phyloP scores from a whole-genome alignment of 2,797 vertebrate genomes.

The Anabacerthia variegaticeps region DNA sequence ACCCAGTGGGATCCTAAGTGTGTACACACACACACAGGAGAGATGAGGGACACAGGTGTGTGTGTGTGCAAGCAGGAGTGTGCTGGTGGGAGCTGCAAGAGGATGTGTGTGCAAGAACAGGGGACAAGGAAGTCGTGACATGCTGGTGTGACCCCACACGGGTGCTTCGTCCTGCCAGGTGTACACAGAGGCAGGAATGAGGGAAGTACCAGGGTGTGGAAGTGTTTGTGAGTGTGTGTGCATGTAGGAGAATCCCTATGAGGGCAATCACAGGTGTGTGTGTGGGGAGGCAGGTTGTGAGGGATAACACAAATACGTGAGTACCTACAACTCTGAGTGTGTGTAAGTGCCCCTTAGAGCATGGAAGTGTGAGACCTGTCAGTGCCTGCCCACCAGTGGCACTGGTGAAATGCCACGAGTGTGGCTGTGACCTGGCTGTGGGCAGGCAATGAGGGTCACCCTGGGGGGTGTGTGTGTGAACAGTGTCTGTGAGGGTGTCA shows the following conservation, averaged over 20 bases:
- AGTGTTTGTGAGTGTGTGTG: background rate
- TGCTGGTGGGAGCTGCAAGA: background rate
- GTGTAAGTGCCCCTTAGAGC: background rate
- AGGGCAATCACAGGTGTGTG: accelerated
- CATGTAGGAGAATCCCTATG: accelerated
- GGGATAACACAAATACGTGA: background rate
- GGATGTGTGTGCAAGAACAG: background rate
- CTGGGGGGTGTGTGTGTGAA: background rate
- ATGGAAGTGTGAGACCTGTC: accelerated
- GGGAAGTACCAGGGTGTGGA: background rate
- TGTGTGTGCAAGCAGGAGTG: background rate
- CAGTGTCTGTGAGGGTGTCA: background rate
- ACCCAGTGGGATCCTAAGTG: background rate
- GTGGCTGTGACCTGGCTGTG: background rate
- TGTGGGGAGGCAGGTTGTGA: background rate
- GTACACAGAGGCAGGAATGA: background rate
- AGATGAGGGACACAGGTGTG: background rate
- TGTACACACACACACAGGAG: background rate
- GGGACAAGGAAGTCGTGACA: background rate
- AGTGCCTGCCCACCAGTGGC: background rate
- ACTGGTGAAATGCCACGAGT: background rate
- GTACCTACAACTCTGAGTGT: background rate
- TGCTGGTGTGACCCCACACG: accelerated
- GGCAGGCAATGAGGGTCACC: background rate
- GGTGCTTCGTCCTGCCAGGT: background rate